phyloP scores from a whole-genome alignment of 2,113 vertebrate genomes.

The Crotophaga sulcirostris region DNA sequence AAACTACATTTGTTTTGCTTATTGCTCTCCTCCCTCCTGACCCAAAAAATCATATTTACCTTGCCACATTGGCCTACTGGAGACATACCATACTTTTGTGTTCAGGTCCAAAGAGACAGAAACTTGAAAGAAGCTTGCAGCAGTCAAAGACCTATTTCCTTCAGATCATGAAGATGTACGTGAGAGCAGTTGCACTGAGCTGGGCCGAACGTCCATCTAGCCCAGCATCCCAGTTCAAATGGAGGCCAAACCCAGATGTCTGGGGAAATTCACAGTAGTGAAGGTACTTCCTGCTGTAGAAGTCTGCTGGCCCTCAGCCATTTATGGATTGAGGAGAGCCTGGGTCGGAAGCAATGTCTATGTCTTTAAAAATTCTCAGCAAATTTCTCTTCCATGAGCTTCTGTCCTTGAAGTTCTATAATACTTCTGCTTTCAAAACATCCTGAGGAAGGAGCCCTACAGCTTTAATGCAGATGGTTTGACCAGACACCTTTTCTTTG shows the following conservation, averaged over 20 bases:
- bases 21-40: not conserved
- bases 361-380: not conserved
- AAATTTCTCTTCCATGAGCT: not conserved
- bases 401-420: not conserved
- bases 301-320: not conserved
- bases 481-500: not conserved
- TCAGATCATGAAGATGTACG: not conserved
- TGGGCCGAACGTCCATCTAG: not conserved
- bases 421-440: not conserved
- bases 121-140: not conserved
- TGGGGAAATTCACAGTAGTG: not conserved
- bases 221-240: not conserved
- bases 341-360: not conserved
- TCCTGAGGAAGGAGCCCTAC: not conserved
- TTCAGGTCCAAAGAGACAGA: not conserved
- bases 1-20: not conserved
- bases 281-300: not conserved
- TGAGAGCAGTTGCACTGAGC: not conserved
- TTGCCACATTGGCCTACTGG: not conserved
- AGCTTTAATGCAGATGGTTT: not conserved
- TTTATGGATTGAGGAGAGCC: not conserved
- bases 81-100: not conserved
- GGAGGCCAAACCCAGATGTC: not conserved
- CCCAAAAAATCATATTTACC: not conserved
- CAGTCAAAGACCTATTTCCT: not conserved